Evolutionary conservation across 2,888 invertebrate species (phyloP).

Genomic region (Cephus sareptanus): DNA sequence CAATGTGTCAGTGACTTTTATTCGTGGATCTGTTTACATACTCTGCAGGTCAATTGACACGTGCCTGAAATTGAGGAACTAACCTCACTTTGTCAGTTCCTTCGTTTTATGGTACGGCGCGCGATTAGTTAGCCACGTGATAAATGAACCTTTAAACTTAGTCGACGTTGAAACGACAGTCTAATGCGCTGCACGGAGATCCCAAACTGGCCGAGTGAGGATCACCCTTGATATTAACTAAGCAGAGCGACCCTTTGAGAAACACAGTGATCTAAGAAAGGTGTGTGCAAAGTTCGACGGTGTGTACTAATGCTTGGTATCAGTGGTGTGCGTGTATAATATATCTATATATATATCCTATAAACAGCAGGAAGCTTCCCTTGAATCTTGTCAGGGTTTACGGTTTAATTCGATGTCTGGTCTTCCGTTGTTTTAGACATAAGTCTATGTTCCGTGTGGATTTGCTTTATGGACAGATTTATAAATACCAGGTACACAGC

Average conservation of each 20-base stretch:
- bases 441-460: neutral
- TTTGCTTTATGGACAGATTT: neutral
- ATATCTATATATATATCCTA: neutral
- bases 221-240: neutral
- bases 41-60: neutral
- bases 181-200: neutral
- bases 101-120: neutral
- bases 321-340: neutral
- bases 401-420: neutral
- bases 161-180: neutral
- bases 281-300: neutral
- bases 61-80: neutral
- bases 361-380: neutral
- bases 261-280: neutral
- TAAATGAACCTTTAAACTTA: neutral
- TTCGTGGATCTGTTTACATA: neutral
- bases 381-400: neutral
- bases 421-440: neutral
- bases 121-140: neutral
- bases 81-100: neutral
- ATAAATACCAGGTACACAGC: neutral
- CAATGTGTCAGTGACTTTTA: neutral
- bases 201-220: neutral
- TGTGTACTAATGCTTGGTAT: neutral
- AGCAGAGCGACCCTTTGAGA: neutral